Conservation (phyloP, 1,140 invertebrate genomes). For the Neuroterus valhalla region DNA sequence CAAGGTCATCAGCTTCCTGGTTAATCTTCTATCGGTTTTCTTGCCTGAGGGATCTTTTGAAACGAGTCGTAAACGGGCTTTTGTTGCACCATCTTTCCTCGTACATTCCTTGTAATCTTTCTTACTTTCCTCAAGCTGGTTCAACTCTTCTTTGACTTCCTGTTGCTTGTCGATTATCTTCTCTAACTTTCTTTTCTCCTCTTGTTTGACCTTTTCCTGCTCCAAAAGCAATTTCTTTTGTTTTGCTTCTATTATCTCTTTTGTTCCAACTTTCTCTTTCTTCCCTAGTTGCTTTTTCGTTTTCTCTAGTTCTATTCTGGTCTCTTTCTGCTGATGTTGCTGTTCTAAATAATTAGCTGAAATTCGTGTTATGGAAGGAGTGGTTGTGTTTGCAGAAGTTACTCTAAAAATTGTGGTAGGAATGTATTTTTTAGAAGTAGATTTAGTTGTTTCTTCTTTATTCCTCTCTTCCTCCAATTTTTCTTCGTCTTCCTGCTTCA, state of each 20-base stretch:
- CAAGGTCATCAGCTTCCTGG: constrained; percentile 19
- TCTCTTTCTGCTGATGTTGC: neutral
- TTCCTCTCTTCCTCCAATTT: constrained; percentile 12
- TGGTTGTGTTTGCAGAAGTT: too few relatives aligned
- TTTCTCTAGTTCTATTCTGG: neutral
- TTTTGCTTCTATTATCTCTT: neutral
- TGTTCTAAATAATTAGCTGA: neutral
- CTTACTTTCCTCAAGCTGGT: too few relatives aligned
- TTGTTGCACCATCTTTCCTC: too few relatives aligned
- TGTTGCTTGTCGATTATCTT: constrained; percentile 29
- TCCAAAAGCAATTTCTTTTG: neutral
- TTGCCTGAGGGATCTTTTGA: neutral
- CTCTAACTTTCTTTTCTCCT: constrained; percentile 30
- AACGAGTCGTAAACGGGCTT: neutral
- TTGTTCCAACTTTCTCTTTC: neutral
- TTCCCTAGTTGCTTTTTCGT: neutral
- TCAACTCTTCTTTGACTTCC: constrained; percentile 33
- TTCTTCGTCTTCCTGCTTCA: neutral
- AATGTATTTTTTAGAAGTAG: too few relatives aligned
- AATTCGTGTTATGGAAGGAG: too few relatives aligned
- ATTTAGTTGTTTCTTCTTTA: neutral
- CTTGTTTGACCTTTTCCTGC: constrained; percentile 13
- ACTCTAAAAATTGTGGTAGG: too few relatives aligned
- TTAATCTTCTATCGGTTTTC: neutral
- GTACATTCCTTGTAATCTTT: too few relatives aligned